phyloP scores from a whole-genome alignment of 2,888 invertebrate genomes.

The Cantharis rustica region DNA sequence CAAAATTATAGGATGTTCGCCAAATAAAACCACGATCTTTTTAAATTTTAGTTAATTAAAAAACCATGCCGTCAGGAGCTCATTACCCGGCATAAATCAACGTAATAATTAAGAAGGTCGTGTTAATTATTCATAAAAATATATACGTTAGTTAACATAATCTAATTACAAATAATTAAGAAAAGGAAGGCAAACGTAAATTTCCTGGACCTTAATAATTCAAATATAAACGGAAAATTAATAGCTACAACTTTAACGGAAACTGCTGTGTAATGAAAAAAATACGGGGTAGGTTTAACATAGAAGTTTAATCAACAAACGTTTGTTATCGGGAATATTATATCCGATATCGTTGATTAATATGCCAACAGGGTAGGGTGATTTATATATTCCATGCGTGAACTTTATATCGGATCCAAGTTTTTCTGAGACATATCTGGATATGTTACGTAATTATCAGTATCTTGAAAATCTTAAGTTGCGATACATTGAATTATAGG shows the following conservation, averaged over 20 bases:
- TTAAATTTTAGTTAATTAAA: background rate
- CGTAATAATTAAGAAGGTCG: background rate
- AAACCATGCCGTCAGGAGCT: background rate
- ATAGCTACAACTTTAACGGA: conserved; percentile 26
- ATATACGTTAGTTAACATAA: conserved; percentile 1
- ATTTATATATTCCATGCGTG: conserved; percentile 24
- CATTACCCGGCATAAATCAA: background rate
- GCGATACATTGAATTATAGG: background rate
- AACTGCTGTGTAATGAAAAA: conserved; percentile 26
- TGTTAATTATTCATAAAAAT: background rate
- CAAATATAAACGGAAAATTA: conserved; percentile 13
- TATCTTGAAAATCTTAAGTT: background rate
- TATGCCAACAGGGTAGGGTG: conserved; percentile 16
- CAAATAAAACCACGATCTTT: background rate
- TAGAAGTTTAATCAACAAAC: conserved; percentile 23
- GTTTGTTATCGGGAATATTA: conserved; percentile 24
- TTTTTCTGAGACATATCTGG: background rate
- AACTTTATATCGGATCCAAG: conserved; percentile 1
- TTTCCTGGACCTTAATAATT: conserved; percentile 5
- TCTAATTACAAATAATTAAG: conserved; percentile 2
- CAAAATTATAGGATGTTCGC: background rate
- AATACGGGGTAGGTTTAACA: conserved; percentile 19
- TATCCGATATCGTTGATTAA: conserved; percentile 23
- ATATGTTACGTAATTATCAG: background rate
- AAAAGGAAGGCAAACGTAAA: conserved; percentile 1